phyloP scores from a whole-genome alignment of 2,888 invertebrate species.

The Copidosoma aretas region DNA sequence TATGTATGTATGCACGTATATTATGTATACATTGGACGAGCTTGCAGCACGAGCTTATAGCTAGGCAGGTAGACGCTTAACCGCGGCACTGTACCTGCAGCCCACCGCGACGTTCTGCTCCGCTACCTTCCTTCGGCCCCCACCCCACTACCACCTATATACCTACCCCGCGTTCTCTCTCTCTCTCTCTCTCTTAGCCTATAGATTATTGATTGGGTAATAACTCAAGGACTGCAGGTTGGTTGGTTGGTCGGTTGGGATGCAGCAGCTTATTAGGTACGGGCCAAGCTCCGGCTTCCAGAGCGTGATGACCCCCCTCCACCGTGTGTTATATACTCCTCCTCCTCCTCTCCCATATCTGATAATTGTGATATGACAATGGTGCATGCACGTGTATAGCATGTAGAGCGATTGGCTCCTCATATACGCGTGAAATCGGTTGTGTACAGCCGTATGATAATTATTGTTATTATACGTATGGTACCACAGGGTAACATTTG shows the following conservation, averaged over 20 bases:
- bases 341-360: not conserved
- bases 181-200: slow-evolving; percentile 48
- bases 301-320: slow-evolving; percentile 6
- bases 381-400: not conserved
- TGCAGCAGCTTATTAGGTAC: slow-evolving; percentile 4
- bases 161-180: not conserved
- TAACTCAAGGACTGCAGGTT: slow-evolving; percentile 59
- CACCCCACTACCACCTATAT: not conserved
- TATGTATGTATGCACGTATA: no score
- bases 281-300: no score
- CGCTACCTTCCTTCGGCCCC: not conserved
- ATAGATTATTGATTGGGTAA: slow-evolving; percentile 63
- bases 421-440: no score
- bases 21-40: no score
- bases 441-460: no score
- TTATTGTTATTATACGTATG: no score
- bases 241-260: not conserved
- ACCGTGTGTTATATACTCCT: no score
- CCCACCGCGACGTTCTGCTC: no score
- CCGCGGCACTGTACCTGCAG: not conserved
- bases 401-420: no score
- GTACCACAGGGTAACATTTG: no score
- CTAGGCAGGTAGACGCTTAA: no score
- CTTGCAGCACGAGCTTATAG: no score
- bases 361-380: not conserved